These are phyloP conservation scores for Hyles vespertilio DNA, from an alignment of 1,140 invertebrate species.

Conservation along the genomic window DNA sequence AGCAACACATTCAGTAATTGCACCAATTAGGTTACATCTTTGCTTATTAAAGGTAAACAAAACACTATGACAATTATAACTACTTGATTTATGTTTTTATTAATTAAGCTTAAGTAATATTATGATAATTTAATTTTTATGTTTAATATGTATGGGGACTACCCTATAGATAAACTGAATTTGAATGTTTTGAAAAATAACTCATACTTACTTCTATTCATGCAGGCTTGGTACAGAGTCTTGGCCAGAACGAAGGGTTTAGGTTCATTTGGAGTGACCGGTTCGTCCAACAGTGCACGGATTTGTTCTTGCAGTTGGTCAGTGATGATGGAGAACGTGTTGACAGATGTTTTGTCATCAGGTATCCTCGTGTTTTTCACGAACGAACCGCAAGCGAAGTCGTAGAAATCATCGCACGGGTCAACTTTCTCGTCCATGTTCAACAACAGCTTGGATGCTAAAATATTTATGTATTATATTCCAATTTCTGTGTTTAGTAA, in stretches of 20 bases:
- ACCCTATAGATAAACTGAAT: not conserved
- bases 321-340: conserved; percentile 87
- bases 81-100: no score
- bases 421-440: conserved; percentile 85
- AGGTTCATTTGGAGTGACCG: conserved; percentile 79
- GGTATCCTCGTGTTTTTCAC: conserved; percentile 84
- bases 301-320: conserved; percentile 89
- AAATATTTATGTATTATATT: not conserved
- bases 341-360: conserved; percentile 87
- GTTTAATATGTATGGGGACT: no score
- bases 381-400: conserved; percentile 88
- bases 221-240: conserved; percentile 87
- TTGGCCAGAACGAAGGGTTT: conserved; percentile 86
- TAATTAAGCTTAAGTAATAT: no score
- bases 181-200: not conserved
- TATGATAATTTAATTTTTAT: no score
- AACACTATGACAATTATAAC: no score
- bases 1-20: conserved; percentile 2
- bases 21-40: not conserved
- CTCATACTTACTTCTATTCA: conserved; percentile 86
- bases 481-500: no score
- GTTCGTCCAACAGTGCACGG: conserved; percentile 83
- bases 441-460: conserved; percentile 81
- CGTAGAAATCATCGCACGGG: conserved; percentile 94
- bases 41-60: not conserved